Base-by-base conservation (phyloP, 2,113 vertebrate genomes). In the Symphodus melops region DNA sequence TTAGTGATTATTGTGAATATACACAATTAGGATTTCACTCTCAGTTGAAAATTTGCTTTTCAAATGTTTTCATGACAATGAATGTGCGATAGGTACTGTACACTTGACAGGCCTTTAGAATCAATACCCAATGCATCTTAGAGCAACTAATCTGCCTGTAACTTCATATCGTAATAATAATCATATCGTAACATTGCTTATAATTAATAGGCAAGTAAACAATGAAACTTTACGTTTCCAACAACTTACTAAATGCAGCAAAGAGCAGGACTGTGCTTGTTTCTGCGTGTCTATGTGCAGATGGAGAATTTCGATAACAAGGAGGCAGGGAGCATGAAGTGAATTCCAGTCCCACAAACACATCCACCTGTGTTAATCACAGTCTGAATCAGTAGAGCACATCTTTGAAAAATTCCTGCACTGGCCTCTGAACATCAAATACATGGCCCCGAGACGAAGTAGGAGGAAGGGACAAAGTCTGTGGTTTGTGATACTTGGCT, bases 401-500 rank as follows among this genome's bases (percentile, higher is more conserved):
- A 49, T 66, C 65, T 79, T 37, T 72, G 67, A 75, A 60, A 41
- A 72, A 62, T 33, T 71, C 12, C 39, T 10, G 39, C 46, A 48
- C 46, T 42, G 56, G 16, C 53, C 58, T 53, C n/a, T 57, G 41
- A 66, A 61, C 28, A 73, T 73, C 25, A 65, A 74, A 69, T 55
- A 10, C 17, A 46, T 17, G 37, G 16, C 46, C 25, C 37, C 33
- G 57, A 54, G 39, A 64, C 21, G 59, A 58, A 69, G 61, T 7
- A 25, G 25, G 68, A 56, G 62, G 28, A 59, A 28, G 20, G 51
- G n/a, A 64, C 53, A 61, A 37, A 42, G 65, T 54, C 56, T 63
- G n/a, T 75, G 70, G 44, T 68, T 59, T 72, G 54, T 68, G 67
- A 44, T 54, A 55, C 51, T 57, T 72, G 62, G 77, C 58, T 79